Percentiles rank a stretch among this genome's conserved stretches.
Conservation (phyloP, 2,113 vertebrate species). For the Marmota monax region DNA sequence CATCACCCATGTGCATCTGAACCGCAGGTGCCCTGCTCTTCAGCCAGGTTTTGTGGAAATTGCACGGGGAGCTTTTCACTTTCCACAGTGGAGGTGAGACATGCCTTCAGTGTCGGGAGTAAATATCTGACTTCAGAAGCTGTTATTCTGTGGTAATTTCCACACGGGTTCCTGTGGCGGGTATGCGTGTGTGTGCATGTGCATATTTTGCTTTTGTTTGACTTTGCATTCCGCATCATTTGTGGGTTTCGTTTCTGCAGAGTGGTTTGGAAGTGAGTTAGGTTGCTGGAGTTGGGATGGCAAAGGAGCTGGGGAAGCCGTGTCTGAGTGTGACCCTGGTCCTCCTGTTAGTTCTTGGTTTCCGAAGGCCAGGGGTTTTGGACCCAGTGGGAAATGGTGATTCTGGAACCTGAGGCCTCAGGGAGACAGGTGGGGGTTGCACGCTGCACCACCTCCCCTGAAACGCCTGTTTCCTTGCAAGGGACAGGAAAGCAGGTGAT, state of each 20-base stretch:
- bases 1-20: neutral
- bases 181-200: neutral
- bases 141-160: too few relatives aligned
- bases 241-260: neutral
- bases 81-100: neutral
- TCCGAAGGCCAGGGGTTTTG: neutral
- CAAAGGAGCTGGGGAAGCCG: neutral
- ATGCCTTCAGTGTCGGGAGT: neutral
- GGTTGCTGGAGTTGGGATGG: neutral
- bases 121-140: neutral
- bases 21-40: neutral
- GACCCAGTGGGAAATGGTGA: neutral
- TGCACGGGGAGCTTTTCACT: neutral
- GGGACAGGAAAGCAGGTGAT: neutral
- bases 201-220: neutral
- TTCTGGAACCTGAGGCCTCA: neutral
- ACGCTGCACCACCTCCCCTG: fast-evolving
- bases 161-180: fast-evolving
- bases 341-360: fast-evolving
- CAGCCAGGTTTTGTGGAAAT: neutral
- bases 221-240: neutral
- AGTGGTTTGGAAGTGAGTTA: neutral
- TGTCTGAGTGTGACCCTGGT: neutral
- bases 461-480: neutral
- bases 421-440: neutral